phyloP scores from a whole-genome alignment of 2,113 vertebrate species.

The Gambusia holbrooki region DNA sequence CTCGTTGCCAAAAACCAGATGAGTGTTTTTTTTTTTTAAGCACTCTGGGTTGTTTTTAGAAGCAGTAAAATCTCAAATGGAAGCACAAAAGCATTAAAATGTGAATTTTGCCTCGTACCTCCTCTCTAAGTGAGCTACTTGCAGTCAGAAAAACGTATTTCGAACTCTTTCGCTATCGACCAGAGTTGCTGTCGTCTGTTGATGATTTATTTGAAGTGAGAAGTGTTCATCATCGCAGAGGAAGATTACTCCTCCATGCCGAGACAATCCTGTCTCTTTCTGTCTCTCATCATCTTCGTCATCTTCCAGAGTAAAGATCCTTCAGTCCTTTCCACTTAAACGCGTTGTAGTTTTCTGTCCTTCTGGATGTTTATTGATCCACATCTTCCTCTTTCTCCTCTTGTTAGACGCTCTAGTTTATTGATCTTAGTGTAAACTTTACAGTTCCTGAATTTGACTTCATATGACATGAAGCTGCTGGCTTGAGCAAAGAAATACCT shows the following conservation, averaged over 20 bases:
- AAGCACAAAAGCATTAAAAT: too few species aligned
- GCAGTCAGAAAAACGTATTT: conserved; percentile 26
- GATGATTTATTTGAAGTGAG: conserved; percentile 55
- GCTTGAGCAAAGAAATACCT: background rate
- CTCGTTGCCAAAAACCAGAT: too few species aligned
- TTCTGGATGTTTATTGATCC: conserved; percentile 37
- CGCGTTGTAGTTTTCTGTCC: background rate
- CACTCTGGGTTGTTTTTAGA: too few species aligned
- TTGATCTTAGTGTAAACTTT: background rate
- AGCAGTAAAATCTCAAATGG: too few species aligned
- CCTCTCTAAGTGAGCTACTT: conserved; percentile 8
- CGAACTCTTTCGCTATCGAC: conserved; percentile 44
- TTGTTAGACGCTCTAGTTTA: background rate
- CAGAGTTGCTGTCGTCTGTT: conserved; percentile 42
- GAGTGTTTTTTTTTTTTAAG: too few species aligned
- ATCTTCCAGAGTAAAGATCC: conserved; percentile 33
- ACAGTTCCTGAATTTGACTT: background rate
- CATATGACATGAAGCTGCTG: background rate
- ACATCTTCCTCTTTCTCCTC: background rate
- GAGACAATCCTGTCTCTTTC: conserved; percentile 35
- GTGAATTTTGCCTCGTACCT: too few species aligned
- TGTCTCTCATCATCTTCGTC: conserved; percentile 22
- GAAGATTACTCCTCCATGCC: conserved; percentile 58
- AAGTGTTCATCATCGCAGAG: conserved; percentile 49
- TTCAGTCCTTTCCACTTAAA: conserved; percentile 16